phyloP scores from a whole-genome alignment of 2,888 invertebrate genomes.

The Cantharis rufa region DNA sequence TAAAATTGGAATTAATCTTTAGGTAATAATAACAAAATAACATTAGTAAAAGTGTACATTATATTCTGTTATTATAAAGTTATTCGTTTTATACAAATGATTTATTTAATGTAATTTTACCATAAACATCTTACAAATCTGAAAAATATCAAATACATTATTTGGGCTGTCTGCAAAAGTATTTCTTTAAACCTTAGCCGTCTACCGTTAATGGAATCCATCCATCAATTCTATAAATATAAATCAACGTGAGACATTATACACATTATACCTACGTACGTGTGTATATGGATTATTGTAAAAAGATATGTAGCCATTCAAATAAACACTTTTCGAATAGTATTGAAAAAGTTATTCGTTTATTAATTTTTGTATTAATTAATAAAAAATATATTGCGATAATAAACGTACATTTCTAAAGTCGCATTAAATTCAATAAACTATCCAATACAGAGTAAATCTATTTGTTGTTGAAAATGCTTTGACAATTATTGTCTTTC shows the following conservation, averaged over 20 bases:
- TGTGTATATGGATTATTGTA: neutral
- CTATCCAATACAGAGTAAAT: conserved; percentile 9
- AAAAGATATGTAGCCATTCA: neutral
- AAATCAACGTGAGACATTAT: conserved; percentile 41
- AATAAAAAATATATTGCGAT: neutral
- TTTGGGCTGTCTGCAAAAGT: conserved; percentile 37
- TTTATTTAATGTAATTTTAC: neutral
- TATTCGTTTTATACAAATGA: neutral
- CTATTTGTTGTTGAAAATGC: conserved; percentile 7
- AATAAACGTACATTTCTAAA: neutral
- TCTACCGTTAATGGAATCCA: conserved; percentile 41
- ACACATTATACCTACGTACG: conserved; percentile 4
- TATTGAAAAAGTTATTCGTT: neutral
- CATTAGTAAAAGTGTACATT: neutral
- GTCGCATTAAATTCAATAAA: conserved; percentile 3
- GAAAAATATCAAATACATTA: conserved; percentile 34
- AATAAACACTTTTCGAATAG: neutral
- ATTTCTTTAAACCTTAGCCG: conserved; percentile 39
- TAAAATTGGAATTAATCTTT: neutral
- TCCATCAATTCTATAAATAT: conserved; percentile 42
- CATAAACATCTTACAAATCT: neutral
- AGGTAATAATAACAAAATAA: neutral
- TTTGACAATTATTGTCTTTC: conserved; percentile 21
- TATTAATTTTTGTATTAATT: neutral
- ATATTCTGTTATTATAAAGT: neutral